A percentile compares a stretch with the other conserved stretches of the same genome.
phyloP scores from a whole-genome alignment of 1,140 invertebrate genomes.

The Atta cephalotes region DNA sequence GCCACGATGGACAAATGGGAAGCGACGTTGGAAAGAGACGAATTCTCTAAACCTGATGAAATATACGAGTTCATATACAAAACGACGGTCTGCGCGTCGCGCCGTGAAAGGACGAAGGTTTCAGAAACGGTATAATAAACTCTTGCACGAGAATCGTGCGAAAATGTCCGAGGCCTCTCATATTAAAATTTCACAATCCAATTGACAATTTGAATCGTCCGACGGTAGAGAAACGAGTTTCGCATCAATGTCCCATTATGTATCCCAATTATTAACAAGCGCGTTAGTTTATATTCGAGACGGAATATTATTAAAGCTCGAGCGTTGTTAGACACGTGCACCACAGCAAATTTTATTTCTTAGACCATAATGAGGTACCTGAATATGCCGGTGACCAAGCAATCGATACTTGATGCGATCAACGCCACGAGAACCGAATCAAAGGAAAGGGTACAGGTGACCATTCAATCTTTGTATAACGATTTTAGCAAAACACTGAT shows the following conservation, averaged over 20 bases:
- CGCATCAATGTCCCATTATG: background rate
- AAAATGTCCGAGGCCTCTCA: too few species aligned
- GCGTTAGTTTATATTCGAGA: background rate
- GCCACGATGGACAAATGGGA: background rate
- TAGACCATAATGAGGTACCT: background rate
- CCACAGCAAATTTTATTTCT: background rate
- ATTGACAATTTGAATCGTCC: too few species aligned
- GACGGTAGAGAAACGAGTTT: too few species aligned
- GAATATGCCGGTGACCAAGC: background rate
- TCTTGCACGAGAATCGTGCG: background rate
- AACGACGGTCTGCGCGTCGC: too few species aligned
- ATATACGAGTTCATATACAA: conserved; percentile 13
- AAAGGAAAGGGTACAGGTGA: background rate
- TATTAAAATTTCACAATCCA: too few species aligned
- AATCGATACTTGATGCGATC: background rate
- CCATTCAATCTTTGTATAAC: background rate
- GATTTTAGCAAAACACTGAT: background rate
- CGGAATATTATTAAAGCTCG: background rate
- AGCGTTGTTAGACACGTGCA: background rate
- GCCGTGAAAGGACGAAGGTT: background rate
- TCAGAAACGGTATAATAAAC: background rate
- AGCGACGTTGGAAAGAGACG: background rate
- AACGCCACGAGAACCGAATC: background rate
- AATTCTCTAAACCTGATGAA: background rate
- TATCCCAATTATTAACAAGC: background rate